These are phyloP conservation scores for Danaus melanippus DNA, from an alignment of 1,140 invertebrate genomes.

Conservation along the genomic window DNA sequence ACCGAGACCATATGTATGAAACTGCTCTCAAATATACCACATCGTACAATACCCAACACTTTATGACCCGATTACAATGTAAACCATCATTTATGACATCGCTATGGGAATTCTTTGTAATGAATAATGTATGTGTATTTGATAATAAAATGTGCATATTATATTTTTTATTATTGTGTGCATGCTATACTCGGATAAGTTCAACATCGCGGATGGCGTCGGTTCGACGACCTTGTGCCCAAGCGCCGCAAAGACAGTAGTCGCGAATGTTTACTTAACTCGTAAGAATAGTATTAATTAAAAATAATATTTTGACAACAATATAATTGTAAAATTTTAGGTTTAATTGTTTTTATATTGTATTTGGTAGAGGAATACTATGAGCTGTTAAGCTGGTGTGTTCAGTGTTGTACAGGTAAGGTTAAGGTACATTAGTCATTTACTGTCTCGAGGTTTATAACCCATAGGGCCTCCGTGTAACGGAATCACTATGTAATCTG, in stretches of 20 bases:
- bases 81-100: no score
- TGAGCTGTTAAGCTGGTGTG: slow-evolving; percentile 12
- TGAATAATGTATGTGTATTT: slow-evolving; percentile 1
- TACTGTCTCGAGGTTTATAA: slow-evolving; percentile 22
- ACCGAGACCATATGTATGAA: neutral
- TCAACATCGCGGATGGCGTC: slow-evolving; percentile 57
- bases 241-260: slow-evolving; percentile 45
- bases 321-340: no score
- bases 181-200: slow-evolving; percentile 44
- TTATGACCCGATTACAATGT: no score
- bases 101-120: neutral
- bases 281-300: no score
- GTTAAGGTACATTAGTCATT: slow-evolving; percentile 2
- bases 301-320: no score
- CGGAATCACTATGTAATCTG: slow-evolving; percentile 22
- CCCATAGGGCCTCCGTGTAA: slow-evolving; percentile 31
- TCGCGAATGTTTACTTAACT: slow-evolving; percentile 17
- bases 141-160: neutral
- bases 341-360: no score
- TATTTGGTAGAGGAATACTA: no score
- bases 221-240: slow-evolving; percentile 58
- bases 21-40: no score
- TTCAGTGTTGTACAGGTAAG: no score
- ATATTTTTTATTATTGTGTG: slow-evolving; percentile 7
- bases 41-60: no score